Evolutionary conservation across 2,888 invertebrate genomes (phyloP).

Genomic region (Xestia rhomboidea): DNA sequence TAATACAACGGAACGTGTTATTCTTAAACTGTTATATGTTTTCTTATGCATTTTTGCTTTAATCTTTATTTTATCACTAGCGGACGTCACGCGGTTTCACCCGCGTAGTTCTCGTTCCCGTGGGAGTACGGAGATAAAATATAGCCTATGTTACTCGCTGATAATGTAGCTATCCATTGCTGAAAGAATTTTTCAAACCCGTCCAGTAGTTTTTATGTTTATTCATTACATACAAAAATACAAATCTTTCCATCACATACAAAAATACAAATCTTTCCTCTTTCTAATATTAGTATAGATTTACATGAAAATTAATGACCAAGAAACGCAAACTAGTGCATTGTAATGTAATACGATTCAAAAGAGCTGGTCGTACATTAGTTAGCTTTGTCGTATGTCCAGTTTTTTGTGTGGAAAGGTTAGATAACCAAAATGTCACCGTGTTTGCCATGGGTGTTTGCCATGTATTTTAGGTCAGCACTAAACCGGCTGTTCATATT

Average conservation of each 20-base stretch:
- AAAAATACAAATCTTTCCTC: too few species aligned
- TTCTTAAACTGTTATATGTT: not conserved
- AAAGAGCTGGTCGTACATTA: not conserved
- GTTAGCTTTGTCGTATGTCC: not conserved
- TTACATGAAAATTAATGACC: too few species aligned
- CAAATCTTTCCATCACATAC: too few species aligned
- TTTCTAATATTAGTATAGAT: too few species aligned
- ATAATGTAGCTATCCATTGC: too few species aligned
- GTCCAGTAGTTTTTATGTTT: too few species aligned
- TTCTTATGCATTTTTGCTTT: not conserved
- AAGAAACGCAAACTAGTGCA: not conserved
- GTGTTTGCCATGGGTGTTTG: constrained; percentile 13
- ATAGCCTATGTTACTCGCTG: too few species aligned
- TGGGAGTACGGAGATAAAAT: too few species aligned
- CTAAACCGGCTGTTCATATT: not conserved
- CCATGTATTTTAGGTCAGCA: constrained; percentile 46
- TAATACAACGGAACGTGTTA: not conserved
- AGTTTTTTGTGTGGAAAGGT: constrained; percentile 17
- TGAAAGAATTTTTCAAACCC: too few species aligned
- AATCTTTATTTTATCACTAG: not conserved
- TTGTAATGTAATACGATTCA: not conserved
- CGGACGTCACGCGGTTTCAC: too few species aligned
- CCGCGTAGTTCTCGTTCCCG: too few species aligned
- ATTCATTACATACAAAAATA: too few species aligned
- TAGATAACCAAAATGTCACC: constrained; percentile 38